Evolutionary conservation across 2,113 vertebrate genomes (phyloP), one percentile per base, ranked within the genome.

Genomic region (Cairina moschata): DNA sequence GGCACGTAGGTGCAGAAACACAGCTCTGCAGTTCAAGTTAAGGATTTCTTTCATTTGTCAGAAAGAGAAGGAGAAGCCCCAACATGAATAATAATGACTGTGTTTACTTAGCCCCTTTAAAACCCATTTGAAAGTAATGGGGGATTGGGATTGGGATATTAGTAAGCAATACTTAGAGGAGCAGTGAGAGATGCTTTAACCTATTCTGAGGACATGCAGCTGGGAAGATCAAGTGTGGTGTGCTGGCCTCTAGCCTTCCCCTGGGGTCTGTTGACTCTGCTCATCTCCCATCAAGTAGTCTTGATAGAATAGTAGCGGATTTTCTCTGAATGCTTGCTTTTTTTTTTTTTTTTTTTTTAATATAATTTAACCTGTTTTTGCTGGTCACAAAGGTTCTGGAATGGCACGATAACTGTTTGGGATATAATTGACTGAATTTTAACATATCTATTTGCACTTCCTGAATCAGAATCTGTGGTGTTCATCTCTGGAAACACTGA

Each of bases 31-130:
- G 18, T 83, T 94, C 40, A 81, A 32, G 4, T 71, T 65, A 76
- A 59, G 81, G 38, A 76, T 93, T 92, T 95, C 44, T 95, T 92
- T 69, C 42, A 66, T 29, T 80, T 90, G 11, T 62, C n/a, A 36
- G 44, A 92, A 92, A 88, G 40, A 56, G 83, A 68, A 78, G 22
- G 42, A 78, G 17, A 69, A 79, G 62, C 26, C 36, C 21, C 54
- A 66, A 50, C 32, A 56, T 55, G 84, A 48, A 34, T 89, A 65
- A 54, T 92, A 91, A 48, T 79, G 22, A 59, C 31, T 69, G 34
- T n/a, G 18, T 78, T 84, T 79, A 68, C 38, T 89, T 91, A 75
- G 7, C 58, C 20, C 54, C 21, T 76, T 75, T 58, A 62, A 94
- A 79, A 84, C 71, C 42, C 32, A 59, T 89, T 84, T 78, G 38